Evolutionary conservation across 2,797 vertebrate species (phyloP).

Genomic region (Zalophus californianus): DNA sequence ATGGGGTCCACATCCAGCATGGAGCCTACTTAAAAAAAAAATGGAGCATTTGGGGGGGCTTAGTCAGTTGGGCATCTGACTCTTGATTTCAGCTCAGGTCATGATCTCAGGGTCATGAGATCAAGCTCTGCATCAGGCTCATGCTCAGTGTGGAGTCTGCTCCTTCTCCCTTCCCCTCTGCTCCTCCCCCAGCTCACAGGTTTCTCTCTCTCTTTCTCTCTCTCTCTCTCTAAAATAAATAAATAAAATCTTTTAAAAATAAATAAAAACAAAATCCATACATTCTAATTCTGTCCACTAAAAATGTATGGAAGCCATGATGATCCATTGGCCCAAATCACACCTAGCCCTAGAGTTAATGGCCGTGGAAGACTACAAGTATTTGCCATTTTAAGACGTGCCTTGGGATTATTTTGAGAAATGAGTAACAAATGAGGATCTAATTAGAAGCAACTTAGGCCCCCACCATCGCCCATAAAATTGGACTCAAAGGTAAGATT

Average conservation of each 20-base stretch:
- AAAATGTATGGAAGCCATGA: neutral
- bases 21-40: neutral
- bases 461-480: neutral
- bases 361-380: neutral
- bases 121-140: neutral
- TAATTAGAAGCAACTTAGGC: neutral
- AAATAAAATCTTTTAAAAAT: neutral
- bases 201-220: neutral
- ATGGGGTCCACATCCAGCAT: neutral
- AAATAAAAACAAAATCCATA: neutral
- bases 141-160: neutral
- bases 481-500: neutral
- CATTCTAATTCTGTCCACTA: neutral
- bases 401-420: neutral
- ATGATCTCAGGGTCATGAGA: neutral
- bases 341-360: neutral
- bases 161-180: neutral
- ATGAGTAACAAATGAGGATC: neutral
- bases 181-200: neutral
- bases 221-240: no score
- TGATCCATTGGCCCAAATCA: neutral
- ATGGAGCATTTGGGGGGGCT: neutral
- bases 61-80: neutral
- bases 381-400: neutral
- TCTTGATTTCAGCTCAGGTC: neutral